phyloP scores from a whole-genome alignment of 2,113 vertebrate genomes.

The Erythrolamprus reginae region DNA sequence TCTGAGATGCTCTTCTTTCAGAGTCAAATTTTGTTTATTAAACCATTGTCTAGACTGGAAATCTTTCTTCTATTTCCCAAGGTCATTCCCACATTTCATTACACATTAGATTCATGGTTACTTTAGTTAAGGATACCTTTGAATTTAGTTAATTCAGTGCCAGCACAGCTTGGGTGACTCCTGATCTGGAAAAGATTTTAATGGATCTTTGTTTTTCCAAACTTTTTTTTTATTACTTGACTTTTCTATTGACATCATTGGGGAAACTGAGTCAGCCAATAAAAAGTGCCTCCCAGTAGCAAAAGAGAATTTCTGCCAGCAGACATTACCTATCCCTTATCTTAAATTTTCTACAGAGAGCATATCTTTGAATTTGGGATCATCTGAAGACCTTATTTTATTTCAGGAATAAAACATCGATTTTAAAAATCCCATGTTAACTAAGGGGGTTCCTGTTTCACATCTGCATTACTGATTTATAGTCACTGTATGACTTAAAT shows the following conservation, averaged over 20 bases:
- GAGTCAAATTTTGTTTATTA: not conserved
- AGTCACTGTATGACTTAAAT: conserved; percentile 16
- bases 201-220: not conserved
- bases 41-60: not conserved
- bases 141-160: not conserved
- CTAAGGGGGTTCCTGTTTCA: conserved; percentile 24
- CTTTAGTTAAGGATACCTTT: not conserved
- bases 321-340: not conserved
- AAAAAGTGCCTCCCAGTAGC: not conserved
- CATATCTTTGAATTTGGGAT: not conserved
- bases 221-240: not conserved
- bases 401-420: conserved; percentile 25
- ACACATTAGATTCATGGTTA: not conserved
- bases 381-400: conserved; percentile 35
- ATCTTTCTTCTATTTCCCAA: not conserved
- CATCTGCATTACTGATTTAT: conserved; percentile 28
- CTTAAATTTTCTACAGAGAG: not conserved
- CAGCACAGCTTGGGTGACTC: not conserved
- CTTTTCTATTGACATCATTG: not conserved
- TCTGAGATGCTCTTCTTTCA: not conserved
- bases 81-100: not conserved
- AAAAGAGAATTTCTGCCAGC: not conserved
- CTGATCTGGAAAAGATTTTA: not conserved
- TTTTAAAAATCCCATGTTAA: conserved; percentile 30
- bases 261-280: not conserved